These are phyloP conservation scores for Eulacestoma nigropectus DNA, from an alignment of 2,113 vertebrate species.

Conservation along the genomic window DNA sequence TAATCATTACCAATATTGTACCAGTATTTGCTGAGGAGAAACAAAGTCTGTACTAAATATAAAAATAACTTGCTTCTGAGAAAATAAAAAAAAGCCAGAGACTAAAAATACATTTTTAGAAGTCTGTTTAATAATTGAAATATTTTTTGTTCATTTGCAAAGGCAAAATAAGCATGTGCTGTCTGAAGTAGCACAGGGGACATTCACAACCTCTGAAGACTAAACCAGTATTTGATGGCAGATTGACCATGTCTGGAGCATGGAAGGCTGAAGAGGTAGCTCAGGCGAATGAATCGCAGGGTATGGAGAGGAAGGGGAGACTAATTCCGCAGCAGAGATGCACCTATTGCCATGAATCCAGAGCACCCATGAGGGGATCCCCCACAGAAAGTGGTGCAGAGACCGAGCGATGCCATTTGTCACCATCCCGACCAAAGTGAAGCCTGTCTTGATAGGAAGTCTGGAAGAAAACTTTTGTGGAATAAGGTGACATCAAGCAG, in stretches of 20 bases:
- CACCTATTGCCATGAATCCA: rapidly evolving
- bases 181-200: not conserved
- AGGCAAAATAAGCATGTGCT: not conserved
- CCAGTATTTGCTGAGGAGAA: not conserved
- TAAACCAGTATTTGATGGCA: not conserved
- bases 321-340: rapidly evolving
- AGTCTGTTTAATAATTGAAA: conserved; percentile 29
- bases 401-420: not conserved
- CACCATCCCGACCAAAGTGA: not conserved
- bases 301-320: not conserved
- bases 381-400: not conserved
- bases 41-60: not conserved
- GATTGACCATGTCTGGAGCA: not conserved
- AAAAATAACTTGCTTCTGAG: not conserved
- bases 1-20: not conserved
- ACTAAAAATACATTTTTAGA: not conserved
- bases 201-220: not conserved
- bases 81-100: not conserved
- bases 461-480: not conserved
- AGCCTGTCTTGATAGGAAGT: not conserved
- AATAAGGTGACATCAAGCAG: not conserved
- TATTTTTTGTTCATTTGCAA: not conserved
- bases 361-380: not conserved
- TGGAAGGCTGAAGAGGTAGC: not conserved
- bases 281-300: not conserved